phyloP scores from a whole-genome alignment of 1,140 invertebrate genomes.

The Pomacea maculata region DNA sequence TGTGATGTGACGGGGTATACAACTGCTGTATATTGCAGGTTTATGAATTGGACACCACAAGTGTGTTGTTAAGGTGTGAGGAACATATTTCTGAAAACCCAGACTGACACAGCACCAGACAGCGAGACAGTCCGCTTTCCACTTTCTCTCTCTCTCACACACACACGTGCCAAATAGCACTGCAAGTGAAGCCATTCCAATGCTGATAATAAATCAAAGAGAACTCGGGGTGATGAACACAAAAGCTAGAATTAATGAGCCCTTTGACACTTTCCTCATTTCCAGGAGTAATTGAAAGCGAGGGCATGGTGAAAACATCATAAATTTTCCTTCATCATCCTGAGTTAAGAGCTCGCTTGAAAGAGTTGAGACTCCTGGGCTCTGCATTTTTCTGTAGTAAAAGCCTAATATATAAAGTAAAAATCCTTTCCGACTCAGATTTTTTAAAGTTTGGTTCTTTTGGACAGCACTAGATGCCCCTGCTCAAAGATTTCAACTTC shows the following conservation, averaged over 20 bases:
- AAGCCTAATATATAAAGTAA: not conserved
- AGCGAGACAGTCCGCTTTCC: not conserved
- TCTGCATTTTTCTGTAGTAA: too few species aligned
- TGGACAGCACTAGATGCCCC: not conserved
- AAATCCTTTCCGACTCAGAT: not conserved
- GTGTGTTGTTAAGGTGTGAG: not conserved
- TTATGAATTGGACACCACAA: not conserved
- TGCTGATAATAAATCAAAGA: not conserved
- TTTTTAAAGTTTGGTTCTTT: not conserved
- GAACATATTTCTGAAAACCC: not conserved
- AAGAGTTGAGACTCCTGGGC: not conserved
- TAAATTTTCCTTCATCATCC: not conserved
- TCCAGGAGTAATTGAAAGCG: not conserved
- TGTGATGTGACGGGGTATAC: too few species aligned
- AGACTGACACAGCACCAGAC: not conserved
- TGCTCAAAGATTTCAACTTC: not conserved
- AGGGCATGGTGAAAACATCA: conserved; percentile 1
- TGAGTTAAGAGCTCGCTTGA: not conserved
- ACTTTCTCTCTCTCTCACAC: not conserved
- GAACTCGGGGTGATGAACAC: not conserved
- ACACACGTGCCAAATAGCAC: not conserved
- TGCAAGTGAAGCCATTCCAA: too few species aligned
- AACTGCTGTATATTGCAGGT: too few species aligned
- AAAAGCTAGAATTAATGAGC: not conserved
- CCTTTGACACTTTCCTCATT: conserved; percentile 3